phyloP scores from a whole-genome alignment of 2,113 vertebrate species.

The Ardeotis arabs region DNA sequence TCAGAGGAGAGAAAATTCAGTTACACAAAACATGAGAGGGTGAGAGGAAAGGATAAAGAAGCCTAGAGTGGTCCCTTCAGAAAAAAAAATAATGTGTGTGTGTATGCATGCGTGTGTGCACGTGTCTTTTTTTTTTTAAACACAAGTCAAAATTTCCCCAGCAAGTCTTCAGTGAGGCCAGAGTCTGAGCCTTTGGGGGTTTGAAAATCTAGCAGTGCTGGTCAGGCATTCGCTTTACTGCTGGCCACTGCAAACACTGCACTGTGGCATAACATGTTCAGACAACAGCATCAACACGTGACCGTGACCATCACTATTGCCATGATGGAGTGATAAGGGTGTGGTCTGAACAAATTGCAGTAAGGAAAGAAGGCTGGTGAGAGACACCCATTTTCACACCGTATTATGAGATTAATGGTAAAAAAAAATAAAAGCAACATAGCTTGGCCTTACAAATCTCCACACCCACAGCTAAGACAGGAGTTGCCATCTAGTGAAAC shows the following conservation, averaged over 20 bases:
- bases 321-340: neutral
- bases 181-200: neutral
- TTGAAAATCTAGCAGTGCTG: neutral
- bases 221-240: neutral
- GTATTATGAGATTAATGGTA: neutral
- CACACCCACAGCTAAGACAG: neutral
- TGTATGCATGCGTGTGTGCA: neutral
- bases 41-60: neutral
- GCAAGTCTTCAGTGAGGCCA: neutral
- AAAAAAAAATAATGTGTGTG: neutral
- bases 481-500: neutral
- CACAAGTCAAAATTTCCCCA: neutral
- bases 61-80: neutral
- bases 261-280: neutral
- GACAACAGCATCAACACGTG: neutral
- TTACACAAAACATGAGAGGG: neutral
- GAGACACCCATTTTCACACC: neutral
- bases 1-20: neutral
- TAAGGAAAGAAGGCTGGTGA: neutral
- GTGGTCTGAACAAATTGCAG: neutral
- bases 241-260: neutral
- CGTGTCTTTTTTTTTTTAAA: rapidly evolving
- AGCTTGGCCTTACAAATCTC: neutral
- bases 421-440: neutral
- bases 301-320: rapidly evolving